These are phyloP conservation scores for Chymomyza procnemis DNA, from an alignment of 2,888 invertebrate genomes.

Conservation along the genomic window DNA sequence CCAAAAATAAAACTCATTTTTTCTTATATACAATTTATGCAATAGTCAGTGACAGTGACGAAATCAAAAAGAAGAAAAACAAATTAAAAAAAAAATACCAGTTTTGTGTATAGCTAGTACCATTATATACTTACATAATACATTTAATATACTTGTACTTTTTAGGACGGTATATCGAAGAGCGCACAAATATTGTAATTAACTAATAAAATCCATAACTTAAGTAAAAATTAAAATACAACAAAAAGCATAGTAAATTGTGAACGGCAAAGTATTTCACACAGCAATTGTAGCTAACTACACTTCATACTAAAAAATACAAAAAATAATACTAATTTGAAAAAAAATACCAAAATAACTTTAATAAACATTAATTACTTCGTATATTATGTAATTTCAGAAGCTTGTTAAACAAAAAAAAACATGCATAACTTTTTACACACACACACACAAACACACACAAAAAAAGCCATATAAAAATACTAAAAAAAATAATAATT, in stretches of 20 bases:
- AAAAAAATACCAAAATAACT: slow-evolving; percentile 8
- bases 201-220: slow-evolving; percentile 49
- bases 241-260: background rate
- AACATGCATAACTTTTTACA: background rate
- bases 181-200: slow-evolving; percentile 63
- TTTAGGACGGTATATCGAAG: slow-evolving; percentile 40
- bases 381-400: slow-evolving; percentile 28
- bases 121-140: slow-evolving; percentile 31
- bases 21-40: background rate
- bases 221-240: slow-evolving; percentile 43
- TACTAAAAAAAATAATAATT: background rate
- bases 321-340: background rate
- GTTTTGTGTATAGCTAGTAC: slow-evolving; percentile 48
- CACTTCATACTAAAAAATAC: slow-evolving; percentile 17
- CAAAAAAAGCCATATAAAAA: background rate
- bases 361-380: slow-evolving; percentile 17
- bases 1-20: background rate
- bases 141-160: too few relatives aligned
- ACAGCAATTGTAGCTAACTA: slow-evolving; percentile 27
- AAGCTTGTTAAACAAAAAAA: slow-evolving; percentile 15
- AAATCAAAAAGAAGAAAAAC: too few relatives aligned
- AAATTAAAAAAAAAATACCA: slow-evolving; percentile 17
- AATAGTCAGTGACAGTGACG: background rate
- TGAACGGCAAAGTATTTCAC: slow-evolving; percentile 44
- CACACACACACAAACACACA: slow-evolving; percentile 15